A percentile compares a stretch with the other conserved stretches of the same genome.
Conservation (phyloP, 2,113 vertebrate genomes). For the Pionites leucogaster region DNA sequence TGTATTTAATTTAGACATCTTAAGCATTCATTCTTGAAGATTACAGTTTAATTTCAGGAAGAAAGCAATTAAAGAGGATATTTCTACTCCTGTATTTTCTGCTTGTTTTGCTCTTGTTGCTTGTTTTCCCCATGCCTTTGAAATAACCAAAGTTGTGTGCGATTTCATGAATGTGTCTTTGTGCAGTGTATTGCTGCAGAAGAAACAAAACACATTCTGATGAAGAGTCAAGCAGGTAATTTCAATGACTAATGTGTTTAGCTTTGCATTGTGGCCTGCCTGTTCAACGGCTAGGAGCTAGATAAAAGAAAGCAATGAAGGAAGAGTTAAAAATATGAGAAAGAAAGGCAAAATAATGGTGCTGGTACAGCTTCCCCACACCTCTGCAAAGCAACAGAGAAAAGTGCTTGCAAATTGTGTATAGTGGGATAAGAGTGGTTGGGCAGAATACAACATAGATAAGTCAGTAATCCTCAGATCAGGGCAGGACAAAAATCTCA, state of each 20-base stretch:
- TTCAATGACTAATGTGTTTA: neutral
- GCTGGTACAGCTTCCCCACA: neutral
- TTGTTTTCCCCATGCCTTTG: neutral
- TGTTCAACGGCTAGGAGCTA: neutral
- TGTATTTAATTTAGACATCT: neutral
- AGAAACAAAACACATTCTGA: constrained; percentile 25
- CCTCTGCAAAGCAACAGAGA: neutral
- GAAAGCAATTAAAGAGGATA: neutral
- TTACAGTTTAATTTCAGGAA: neutral
- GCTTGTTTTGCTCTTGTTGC: neutral
- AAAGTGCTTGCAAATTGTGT: neutral
- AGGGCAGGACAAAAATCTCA: neutral
- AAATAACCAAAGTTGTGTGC: neutral
- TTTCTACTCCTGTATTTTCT: neutral
- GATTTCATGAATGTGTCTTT: constrained; percentile 22
- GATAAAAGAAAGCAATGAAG: neutral
- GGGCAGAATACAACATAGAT: neutral
- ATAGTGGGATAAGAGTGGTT: neutral
- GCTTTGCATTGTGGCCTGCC: neutral
- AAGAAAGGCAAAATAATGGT: neutral
- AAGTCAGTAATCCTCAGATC: neutral
- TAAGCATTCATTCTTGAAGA: neutral
- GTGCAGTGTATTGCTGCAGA: constrained; percentile 37
- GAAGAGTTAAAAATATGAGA: neutral
- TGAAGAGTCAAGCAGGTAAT: neutral